These are phyloP conservation scores for Nomada lathburiana DNA, from an alignment of 2,888 invertebrate species.

Conservation along the genomic window DNA sequence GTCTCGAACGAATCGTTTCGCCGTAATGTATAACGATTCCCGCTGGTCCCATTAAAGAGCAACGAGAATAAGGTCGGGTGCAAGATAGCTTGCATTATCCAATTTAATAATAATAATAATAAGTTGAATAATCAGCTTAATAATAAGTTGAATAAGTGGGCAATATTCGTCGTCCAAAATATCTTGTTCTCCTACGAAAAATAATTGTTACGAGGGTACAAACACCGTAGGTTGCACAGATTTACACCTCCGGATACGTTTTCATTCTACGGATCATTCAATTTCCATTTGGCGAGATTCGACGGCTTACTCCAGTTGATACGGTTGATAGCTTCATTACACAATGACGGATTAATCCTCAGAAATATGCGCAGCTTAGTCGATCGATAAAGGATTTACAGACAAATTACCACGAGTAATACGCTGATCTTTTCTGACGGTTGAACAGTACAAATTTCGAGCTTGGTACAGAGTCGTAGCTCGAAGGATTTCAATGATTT, in stretches of 20 bases:
- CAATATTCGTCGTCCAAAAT: neutral
- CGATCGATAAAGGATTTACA: slow-evolving; percentile 5
- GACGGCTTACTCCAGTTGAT: neutral
- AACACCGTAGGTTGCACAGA: too few relatives aligned
- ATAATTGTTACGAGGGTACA: too few relatives aligned
- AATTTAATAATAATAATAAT: neutral
- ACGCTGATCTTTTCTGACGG: neutral
- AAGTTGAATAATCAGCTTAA: neutral
- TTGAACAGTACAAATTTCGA: neutral
- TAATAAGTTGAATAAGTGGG: neutral
- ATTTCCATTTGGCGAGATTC: slow-evolving; percentile 6
- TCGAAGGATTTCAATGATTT: neutral
- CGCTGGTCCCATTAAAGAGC: neutral
- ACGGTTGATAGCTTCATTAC: neutral
- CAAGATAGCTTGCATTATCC: neutral
- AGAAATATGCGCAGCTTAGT: neutral
- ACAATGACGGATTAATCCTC: neutral
- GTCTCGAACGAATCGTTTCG: neutral
- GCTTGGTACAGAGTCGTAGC: neutral
- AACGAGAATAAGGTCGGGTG: neutral
- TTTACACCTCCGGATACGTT: neutral
- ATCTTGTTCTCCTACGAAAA: too few relatives aligned
- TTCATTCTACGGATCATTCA: too few relatives aligned
- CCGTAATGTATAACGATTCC: too few relatives aligned
- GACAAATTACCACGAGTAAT: neutral